A percentile compares a stretch with the other conserved stretches of the same genome.
These are phyloP conservation scores for Heliconius himera DNA, from an alignment of 1,140 invertebrate species.

Conservation along the genomic window DNA sequence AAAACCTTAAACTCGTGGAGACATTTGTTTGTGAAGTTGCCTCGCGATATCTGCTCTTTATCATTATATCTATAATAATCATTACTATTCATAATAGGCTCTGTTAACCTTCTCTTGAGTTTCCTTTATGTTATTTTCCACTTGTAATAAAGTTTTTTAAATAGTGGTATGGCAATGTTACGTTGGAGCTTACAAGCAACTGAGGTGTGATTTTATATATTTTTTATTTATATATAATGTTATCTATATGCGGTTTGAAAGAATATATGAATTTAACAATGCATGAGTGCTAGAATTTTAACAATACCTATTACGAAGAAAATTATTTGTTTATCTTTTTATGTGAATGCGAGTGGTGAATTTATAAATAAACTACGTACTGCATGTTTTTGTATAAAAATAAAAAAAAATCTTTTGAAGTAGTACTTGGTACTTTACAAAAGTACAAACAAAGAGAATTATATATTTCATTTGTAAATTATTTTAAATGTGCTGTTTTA, in stretches of 20 bases:
- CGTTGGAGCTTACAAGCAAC: slow-evolving; percentile 60
- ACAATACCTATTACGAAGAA: not conserved
- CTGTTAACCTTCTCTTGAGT: slow-evolving; percentile 48
- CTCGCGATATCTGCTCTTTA: slow-evolving; percentile 71
- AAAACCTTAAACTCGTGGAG: slow-evolving; percentile 32
- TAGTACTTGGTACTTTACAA: not conserved
- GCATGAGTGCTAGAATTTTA: not conserved
- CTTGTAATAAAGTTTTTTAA: not conserved
- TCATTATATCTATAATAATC: slow-evolving; percentile 68
- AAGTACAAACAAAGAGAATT: not conserved
- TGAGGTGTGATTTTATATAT: slow-evolving; percentile 48
- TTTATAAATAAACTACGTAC: not conserved
- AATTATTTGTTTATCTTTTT: too few species aligned
- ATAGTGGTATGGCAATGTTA: slow-evolving; percentile 48
- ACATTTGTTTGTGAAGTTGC: slow-evolving; percentile 55
- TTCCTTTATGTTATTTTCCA: not conserved
- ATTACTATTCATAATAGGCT: slow-evolving; percentile 62
- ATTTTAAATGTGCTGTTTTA: not conserved
- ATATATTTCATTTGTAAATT: not conserved
- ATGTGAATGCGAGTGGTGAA: not conserved
- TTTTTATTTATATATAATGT: not conserved
- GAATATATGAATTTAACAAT: not conserved
- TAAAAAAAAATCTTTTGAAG: not conserved
- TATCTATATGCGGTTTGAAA: not conserved
- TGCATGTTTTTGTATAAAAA: not conserved